Percentiles rank a stretch among this genome's conserved stretches.
Conservation (phyloP, 2,797 vertebrate species). For the Darevskia nairensis region DNA sequence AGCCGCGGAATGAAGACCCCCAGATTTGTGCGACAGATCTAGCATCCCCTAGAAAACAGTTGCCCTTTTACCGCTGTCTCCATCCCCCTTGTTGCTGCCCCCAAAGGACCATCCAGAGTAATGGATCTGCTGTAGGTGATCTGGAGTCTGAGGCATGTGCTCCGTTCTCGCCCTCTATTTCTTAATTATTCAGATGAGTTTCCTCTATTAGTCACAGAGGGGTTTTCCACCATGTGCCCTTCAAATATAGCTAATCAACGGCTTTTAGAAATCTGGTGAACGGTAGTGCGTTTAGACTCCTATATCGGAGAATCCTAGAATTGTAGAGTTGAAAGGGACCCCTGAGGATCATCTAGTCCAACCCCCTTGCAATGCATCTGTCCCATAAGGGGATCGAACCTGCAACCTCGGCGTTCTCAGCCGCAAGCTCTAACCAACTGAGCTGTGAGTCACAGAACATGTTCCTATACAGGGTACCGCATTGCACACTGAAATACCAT, state of each 20-base stretch:
- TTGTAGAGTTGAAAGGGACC: too few species aligned
- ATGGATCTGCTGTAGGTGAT: not conserved
- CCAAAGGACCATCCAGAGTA: too few species aligned
- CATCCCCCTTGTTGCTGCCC: not conserved
- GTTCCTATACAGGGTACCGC: too few species aligned
- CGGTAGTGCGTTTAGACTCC: not conserved
- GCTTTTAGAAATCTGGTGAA: not conserved
- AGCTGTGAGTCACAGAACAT: too few species aligned
- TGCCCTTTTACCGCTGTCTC: not conserved
- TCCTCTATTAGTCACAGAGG: not conserved
- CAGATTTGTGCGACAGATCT: not conserved
- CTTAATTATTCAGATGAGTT: not conserved
- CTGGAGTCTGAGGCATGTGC: not conserved
- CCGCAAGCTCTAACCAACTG: too few species aligned
- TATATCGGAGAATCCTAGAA: too few species aligned
- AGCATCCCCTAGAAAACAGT: too few species aligned
- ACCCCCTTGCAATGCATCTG: too few species aligned
- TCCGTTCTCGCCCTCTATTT: not conserved
- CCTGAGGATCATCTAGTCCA: too few species aligned
- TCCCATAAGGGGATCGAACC: too few species aligned
- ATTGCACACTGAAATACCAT: not conserved
- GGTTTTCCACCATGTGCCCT: not conserved
- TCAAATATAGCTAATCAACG: not conserved
- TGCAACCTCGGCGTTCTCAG: too few species aligned
- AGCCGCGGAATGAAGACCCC: not conserved